Evolutionary conservation across 1,140 invertebrate species (phyloP).

Genomic region (Drosophila guanche): DNA sequence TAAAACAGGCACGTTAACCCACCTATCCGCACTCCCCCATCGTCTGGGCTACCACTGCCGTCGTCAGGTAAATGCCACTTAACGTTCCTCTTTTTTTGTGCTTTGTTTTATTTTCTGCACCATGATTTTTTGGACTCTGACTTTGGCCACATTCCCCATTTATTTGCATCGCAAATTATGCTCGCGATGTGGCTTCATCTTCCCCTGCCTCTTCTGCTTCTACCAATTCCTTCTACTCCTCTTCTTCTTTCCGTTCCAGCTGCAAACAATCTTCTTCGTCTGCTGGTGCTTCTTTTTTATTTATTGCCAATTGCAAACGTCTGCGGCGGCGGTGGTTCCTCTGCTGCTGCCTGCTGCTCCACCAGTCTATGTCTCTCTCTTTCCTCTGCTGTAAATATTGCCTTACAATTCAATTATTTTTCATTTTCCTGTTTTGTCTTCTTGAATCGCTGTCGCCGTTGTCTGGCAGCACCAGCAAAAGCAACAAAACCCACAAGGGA

Average conservation of each 20-base stretch:
- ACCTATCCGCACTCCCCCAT: not conserved
- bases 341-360: conserved; percentile 1
- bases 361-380: conserved; percentile 12
- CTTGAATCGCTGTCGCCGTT: conserved; percentile 54
- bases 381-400: conserved; percentile 48
- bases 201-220: too few relatives aligned
- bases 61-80: conserved; percentile 72
- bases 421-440: conserved; percentile 77
- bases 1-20: conserved; percentile 71
- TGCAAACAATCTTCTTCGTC: conserved; percentile 54
- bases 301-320: conserved; percentile 74
- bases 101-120: conserved; percentile 32
- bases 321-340: conserved; percentile 54
- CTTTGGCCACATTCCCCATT: conserved; percentile 42
- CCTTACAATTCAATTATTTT: conserved; percentile 80
- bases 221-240: conserved; percentile 10
- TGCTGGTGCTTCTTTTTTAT: conserved; percentile 49
- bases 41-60: not conserved
- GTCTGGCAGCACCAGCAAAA: conserved; percentile 50
- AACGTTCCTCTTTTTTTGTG: conserved; percentile 50
- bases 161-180: conserved; percentile 76
- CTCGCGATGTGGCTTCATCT: conserved; percentile 17
- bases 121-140: conserved; percentile 65
- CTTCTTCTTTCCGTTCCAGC: conserved; percentile 32
- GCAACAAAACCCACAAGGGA: conserved; percentile 22